Conservation (phyloP, 2,888 invertebrate species). For the Ormyrus nitidulus region DNA sequence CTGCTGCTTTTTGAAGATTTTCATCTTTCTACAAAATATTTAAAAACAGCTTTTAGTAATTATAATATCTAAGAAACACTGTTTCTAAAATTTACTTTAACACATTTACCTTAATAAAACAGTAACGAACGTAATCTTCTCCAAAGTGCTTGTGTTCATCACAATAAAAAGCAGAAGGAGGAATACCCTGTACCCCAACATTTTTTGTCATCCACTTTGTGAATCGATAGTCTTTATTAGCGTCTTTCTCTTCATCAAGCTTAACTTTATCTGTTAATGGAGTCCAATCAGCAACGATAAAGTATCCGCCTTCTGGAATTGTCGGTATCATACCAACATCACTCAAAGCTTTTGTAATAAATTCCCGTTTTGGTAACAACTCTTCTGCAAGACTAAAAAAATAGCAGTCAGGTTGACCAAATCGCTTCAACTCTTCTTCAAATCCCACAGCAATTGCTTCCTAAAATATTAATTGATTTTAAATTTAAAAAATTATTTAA, state of each 20-base stretch:
- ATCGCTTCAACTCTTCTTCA: conserved; percentile 86
- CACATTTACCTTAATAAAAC: conserved; percentile 90
- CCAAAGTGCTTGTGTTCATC: conserved; percentile 86
- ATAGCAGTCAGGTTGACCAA: conserved; percentile 87
- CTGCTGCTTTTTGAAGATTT: conserved; percentile 70
- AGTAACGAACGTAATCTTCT: conserved; percentile 92
- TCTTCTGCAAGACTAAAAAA: conserved; percentile 86
- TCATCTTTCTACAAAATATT: conserved; percentile 82
- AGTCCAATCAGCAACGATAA: conserved; percentile 96
- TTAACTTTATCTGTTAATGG: conserved; percentile 84
- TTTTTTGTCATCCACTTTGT: conserved; percentile 97
- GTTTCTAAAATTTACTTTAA: not conserved
- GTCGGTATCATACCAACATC: conserved; percentile 93
- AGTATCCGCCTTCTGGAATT: conserved; percentile 97
- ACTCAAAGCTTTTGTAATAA: conserved; percentile 83
- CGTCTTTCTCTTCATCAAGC: conserved; percentile 83
- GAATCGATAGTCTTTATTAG: conserved; percentile 91
- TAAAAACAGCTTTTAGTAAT: conserved; percentile 19
- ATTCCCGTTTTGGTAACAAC: conserved; percentile 87
- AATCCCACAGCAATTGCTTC: conserved; percentile 95
- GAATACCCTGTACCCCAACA: conserved; percentile 94
- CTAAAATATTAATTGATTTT: conserved; percentile 74
- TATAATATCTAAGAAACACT: not conserved
- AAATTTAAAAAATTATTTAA: conserved; percentile 20
- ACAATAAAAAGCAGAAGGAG: conserved; percentile 95